Conservation (phyloP, 2,797 vertebrate species). For the Acrossocheilus fasciatus region DNA sequence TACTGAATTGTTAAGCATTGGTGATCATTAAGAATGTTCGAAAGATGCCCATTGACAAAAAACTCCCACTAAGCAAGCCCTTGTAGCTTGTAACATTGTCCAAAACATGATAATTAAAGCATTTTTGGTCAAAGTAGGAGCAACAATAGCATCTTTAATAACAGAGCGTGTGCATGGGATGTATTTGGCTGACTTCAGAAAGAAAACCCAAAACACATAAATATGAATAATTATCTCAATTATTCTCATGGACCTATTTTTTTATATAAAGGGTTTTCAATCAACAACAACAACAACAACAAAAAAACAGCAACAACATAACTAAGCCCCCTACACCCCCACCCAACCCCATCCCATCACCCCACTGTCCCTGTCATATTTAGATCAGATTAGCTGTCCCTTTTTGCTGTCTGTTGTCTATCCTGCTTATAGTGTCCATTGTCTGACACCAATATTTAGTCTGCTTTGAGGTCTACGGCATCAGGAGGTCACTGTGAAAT, state of each 20-base stretch:
- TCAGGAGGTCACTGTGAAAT: background rate
- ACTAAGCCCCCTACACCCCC: slow-evolving; percentile 21
- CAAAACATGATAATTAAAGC: background rate
- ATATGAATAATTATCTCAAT: slow-evolving; percentile 33
- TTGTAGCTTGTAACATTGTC: background rate
- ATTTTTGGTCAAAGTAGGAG: slow-evolving; percentile 8
- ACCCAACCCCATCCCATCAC: slow-evolving; percentile 12
- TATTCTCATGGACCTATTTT: slow-evolving; percentile 15
- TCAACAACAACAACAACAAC: background rate
- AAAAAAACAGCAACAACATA: slow-evolving; percentile 47
- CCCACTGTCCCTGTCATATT: slow-evolving; percentile 53
- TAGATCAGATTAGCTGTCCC: slow-evolving; percentile 60
- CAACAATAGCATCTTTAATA: slow-evolving; percentile 34
- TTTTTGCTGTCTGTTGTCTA: slow-evolving; percentile 58
- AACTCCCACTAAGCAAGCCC: background rate
- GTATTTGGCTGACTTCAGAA: slow-evolving; percentile 5
- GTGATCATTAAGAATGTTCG: background rate
- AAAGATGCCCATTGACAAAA: background rate
- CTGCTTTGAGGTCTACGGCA: slow-evolving; percentile 28
- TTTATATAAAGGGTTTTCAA: slow-evolving; percentile 3
- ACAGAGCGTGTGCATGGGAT: background rate
- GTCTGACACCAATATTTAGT: slow-evolving; percentile 58
- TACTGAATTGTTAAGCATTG: background rate
- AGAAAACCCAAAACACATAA: slow-evolving; percentile 21
- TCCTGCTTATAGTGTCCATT: slow-evolving; percentile 54